phyloP scores from a whole-genome alignment of 2,888 invertebrate species.

The Coelinius sp. region DNA sequence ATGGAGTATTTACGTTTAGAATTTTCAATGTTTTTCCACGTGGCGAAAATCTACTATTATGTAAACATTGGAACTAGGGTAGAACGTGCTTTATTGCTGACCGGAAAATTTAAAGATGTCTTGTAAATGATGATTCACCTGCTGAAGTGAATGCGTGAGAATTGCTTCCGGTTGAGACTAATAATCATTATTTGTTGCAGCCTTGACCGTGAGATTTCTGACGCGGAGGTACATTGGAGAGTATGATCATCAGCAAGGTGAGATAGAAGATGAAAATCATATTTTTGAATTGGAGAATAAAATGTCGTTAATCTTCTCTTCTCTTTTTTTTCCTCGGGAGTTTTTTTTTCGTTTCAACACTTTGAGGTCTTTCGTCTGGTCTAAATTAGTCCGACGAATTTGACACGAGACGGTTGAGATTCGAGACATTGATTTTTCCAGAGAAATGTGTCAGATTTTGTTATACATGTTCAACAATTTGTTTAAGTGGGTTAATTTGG shows the following conservation, averaged over 20 bases:
- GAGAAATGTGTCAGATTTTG: slow-evolving; percentile 25
- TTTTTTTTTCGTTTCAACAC: slow-evolving; percentile 49
- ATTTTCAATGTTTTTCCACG: slow-evolving; percentile 1
- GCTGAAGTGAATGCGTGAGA: not conserved
- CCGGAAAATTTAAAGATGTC: slow-evolving; percentile 9
- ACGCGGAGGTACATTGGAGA: slow-evolving; percentile 96
- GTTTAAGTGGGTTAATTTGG: not conserved
- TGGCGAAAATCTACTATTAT: not conserved
- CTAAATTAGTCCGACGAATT: slow-evolving; percentile 67
- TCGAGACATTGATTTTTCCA: slow-evolving; percentile 59
- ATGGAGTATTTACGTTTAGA: not conserved
- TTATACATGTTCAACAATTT: slow-evolving; percentile 6
- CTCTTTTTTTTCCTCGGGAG: slow-evolving; percentile 35
- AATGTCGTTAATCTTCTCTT: slow-evolving; percentile 1
- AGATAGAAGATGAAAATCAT: slow-evolving; percentile 49
- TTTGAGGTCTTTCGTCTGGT: slow-evolving; percentile 53
- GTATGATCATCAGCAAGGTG: slow-evolving; percentile 94
- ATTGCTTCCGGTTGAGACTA: not conserved
- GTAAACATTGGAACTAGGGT: slow-evolving; percentile 24
- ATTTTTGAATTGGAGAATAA: not conserved
- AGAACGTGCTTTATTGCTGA: not conserved
- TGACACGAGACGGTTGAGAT: slow-evolving; percentile 62
- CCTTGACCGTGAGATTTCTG: slow-evolving; percentile 89
- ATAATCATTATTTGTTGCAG: slow-evolving; percentile 70
- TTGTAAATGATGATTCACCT: slow-evolving; percentile 12